phyloP scores from a whole-genome alignment of 1,140 invertebrate species.

The Microplitis demolitor region DNA sequence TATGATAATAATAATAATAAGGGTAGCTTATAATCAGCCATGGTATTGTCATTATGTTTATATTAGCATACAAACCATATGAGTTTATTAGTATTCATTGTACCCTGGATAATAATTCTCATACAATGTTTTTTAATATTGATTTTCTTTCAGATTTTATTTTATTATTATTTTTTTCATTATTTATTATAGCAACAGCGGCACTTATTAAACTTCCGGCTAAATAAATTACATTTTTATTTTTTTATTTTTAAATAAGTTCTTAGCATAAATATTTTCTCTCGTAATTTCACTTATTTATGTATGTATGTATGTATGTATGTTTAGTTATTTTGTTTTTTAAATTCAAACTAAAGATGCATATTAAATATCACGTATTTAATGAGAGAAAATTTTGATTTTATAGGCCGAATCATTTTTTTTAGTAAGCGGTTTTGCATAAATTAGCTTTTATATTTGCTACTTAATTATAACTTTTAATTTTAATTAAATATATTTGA shows the following conservation, averaged over 20 bases:
- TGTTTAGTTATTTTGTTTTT: too few relatives aligned
- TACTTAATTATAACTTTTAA: too few relatives aligned
- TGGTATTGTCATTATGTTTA: conserved; percentile 29
- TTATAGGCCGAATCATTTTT: too few relatives aligned
- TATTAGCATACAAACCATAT: conserved; percentile 7
- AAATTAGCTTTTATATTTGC: too few relatives aligned
- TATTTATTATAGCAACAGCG: not conserved
- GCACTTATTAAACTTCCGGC: not conserved
- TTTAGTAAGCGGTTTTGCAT: too few relatives aligned
- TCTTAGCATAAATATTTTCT: not conserved
- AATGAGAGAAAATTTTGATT: too few relatives aligned
- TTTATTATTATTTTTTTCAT: not conserved
- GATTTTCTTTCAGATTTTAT: not conserved
- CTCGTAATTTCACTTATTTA: too few relatives aligned
- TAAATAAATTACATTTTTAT: not conserved
- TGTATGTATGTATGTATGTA: too few relatives aligned
- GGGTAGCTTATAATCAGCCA: conserved; percentile 8
- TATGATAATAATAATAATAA: not conserved
- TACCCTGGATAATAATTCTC: not conserved
- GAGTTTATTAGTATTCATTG: conserved; percentile 11
- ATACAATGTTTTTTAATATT: not conserved
- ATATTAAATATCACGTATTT: too few relatives aligned
- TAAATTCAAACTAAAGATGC: too few relatives aligned
- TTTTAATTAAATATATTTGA: too few relatives aligned
- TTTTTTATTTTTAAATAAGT: not conserved